Evolutionary conservation across 1,140 invertebrate species (phyloP), one percentile per base, ranked within the genome.

Genomic region (Drosophila truncata): DNA sequence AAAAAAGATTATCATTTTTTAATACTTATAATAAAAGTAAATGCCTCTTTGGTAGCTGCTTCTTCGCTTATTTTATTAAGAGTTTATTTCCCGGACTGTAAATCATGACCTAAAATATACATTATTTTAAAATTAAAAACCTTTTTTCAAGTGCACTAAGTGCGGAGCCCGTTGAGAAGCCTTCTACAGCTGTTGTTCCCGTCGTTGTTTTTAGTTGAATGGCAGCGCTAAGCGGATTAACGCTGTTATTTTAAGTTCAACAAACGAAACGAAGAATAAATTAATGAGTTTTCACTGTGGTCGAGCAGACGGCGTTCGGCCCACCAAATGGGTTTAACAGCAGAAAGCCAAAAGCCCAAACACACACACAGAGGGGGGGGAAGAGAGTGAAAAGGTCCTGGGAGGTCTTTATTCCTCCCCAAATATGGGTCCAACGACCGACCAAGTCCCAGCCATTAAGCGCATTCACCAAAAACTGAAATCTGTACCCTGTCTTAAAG

Each of bases 231-330:
- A 88, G 85, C 85, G 85, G 85, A 88, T 88, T 88, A 88, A 88
- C 81, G 85, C 85, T 90, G 85, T 88, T 88, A 88, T 88, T 88
- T 88, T 90, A 88, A 88, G 85, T 88, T 88, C 85, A 88, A 84
- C 85, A 88, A 88, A 88, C 85, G 85, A 76, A 85, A 83, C 70
- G 84, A 90, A 84, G 84, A 88, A 90, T 88, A 90, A 88, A 88
- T 88, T 88, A 88, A 88, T 88, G 85, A 88, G 81, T 88, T 90
- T 88, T 90, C 85, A 90, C 85, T 90, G 85, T 70, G 85, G 84
- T 88, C 72, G 80, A 69, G 69, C 58, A 77, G 59, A 61, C 63
- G 49, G 60, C 54, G 27, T n/a, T 59, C 64, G 46, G 66, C 52
- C 58, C 65, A 62, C 75, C 76, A 69, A 76, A 80, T 78, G 80